A percentile compares a stretch with the other conserved stretches of the same genome.
phyloP scores from a whole-genome alignment of 64 coral and sea anemone genomes.

The Montipora cactus region DNA sequence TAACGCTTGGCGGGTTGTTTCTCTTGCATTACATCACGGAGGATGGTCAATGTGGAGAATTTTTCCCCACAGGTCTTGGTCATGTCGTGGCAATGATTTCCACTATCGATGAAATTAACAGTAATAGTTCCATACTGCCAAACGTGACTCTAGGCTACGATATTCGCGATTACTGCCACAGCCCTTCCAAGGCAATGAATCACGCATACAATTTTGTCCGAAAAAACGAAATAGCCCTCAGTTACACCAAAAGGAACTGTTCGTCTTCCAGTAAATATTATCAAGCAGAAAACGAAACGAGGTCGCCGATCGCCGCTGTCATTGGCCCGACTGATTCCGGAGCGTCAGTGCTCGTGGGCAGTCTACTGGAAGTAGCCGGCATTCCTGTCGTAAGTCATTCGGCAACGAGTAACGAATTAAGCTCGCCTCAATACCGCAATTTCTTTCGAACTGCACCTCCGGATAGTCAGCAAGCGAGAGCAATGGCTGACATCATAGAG shows the following conservation, averaged over 20 bases:
- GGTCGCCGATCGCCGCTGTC: slow-evolving; percentile 15
- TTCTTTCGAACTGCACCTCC: slow-evolving; percentile 70
- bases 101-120: slow-evolving; percentile 55
- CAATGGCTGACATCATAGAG: slow-evolving; percentile 50
- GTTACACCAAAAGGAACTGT: not conserved
- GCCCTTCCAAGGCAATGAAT: slow-evolving; percentile 34
- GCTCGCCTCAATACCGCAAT: not conserved
- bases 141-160: slow-evolving; percentile 67
- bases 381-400: slow-evolving; percentile 39
- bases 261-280: not conserved
- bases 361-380: slow-evolving; percentile 33
- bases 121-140: slow-evolving; percentile 13
- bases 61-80: not conserved
- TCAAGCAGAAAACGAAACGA: not conserved
- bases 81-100: slow-evolving; percentile 59
- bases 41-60: not conserved
- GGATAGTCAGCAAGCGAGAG: slow-evolving; percentile 44
- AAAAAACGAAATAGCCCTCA: slow-evolving; percentile 9
- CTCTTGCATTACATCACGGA: slow-evolving; percentile 1
- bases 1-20: slow-evolving; percentile 26
- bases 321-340: slow-evolving; percentile 49
- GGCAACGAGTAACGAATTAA: slow-evolving; percentile 66
- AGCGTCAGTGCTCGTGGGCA: slow-evolving; percentile 38
- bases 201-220: slow-evolving; percentile 41
- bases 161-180: slow-evolving; percentile 63